Conservation (phyloP, 2,888 invertebrate species). For the Pocota personata region DNA sequence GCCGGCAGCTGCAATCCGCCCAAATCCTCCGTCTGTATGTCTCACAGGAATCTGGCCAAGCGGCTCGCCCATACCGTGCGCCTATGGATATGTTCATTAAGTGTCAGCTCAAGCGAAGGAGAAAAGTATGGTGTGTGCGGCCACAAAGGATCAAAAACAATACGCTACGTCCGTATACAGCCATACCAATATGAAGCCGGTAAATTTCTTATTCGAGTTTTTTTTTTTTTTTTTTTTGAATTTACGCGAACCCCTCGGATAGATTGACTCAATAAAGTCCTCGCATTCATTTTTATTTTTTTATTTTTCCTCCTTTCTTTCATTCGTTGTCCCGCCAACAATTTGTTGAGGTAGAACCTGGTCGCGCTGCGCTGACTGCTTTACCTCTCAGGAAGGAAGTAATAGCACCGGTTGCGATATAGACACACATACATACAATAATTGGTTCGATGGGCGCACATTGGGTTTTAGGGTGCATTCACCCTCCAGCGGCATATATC, state of each 20-base stretch:
- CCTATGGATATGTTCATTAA: slow-evolving; percentile 66
- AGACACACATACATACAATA: slow-evolving; percentile 24
- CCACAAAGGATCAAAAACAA: slow-evolving; percentile 72
- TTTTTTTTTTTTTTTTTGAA: slow-evolving; percentile 22
- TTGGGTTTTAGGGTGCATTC: slow-evolving; percentile 70
- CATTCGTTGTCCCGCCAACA: slow-evolving; percentile 50
- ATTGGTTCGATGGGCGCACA: slow-evolving; percentile 49
- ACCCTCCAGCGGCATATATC: slow-evolving; percentile 71
- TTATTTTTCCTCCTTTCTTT: slow-evolving; percentile 25
- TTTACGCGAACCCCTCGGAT: slow-evolving; percentile 47
- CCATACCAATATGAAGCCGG: background rate
- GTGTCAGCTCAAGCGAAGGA: slow-evolving; percentile 61
- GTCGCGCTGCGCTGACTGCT: slow-evolving; percentile 62
- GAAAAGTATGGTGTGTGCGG: slow-evolving; percentile 61
- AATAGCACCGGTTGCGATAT: slow-evolving; percentile 71
- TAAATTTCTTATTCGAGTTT: slow-evolving; percentile 38
- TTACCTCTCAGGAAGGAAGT: slow-evolving; percentile 71
- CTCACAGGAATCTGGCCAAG: slow-evolving; percentile 56
- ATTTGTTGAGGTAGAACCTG: slow-evolving; percentile 74
- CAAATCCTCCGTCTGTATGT: slow-evolving; percentile 20
- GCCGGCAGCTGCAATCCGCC: slow-evolving; percentile 67
- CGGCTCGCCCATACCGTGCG: slow-evolving; percentile 29
- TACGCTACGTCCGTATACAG: slow-evolving; percentile 56
- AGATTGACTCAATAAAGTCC: slow-evolving; percentile 69
- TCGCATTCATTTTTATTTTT: slow-evolving; percentile 60